These are phyloP conservation scores for Gallinago solitaria DNA, from an alignment of 2,797 vertebrate species.

Conservation along the genomic window DNA sequence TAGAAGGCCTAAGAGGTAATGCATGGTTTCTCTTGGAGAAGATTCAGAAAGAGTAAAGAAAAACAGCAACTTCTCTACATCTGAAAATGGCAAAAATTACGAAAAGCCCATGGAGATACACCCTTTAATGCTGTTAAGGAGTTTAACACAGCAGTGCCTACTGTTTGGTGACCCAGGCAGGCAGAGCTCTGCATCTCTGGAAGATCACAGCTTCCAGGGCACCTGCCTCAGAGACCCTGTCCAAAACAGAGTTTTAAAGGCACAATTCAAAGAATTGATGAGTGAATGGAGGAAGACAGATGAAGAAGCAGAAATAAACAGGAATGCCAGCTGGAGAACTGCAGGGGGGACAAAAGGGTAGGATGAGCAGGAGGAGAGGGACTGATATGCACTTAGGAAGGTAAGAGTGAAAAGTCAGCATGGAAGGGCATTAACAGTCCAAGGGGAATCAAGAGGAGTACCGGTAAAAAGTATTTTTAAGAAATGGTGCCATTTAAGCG, in stretches of 20 bases:
- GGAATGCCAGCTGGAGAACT: neutral
- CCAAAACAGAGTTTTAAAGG: neutral
- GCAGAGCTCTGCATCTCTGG: neutral
- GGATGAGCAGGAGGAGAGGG: neutral
- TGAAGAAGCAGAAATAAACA: neutral
- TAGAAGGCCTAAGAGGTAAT: neutral
- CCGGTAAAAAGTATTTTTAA: neutral
- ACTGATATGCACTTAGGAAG: neutral
- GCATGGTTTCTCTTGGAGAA: neutral
- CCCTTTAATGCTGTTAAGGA: neutral
- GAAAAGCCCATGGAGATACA: neutral
- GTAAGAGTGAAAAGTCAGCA: neutral
- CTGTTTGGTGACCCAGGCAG: neutral
- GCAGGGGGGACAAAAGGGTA: neutral
- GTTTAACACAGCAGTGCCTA: rapidly evolving
- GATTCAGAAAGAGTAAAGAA: neutral
- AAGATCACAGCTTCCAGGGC: neutral
- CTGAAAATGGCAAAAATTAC: neutral
- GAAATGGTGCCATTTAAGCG: neutral
- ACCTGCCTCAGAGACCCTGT: neutral
- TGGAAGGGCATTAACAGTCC: neutral
- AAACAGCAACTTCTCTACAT: neutral
- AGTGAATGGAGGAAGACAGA: neutral
- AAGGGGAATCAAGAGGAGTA: neutral
- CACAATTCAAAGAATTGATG: neutral